Evolutionary conservation across 2,888 invertebrate genomes (phyloP), one percentile per base, ranked within the genome.

Genomic region (Mesochorus sp.): DNA sequence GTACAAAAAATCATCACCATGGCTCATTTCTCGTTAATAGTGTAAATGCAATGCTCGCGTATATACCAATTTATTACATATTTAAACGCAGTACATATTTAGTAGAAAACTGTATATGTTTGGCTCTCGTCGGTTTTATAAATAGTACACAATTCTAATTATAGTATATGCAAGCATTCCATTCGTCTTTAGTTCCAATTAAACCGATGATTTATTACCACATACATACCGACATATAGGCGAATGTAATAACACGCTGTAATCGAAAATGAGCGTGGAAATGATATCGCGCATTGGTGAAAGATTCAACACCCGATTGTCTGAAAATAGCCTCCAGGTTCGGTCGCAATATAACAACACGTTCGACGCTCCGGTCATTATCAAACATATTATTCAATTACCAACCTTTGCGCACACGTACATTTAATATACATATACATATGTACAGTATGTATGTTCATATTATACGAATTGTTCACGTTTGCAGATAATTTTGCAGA

Each of bases 371-470:
- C 55, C 12, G 61, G 34, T 51, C 62, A 55, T 42, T 49, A 53
- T 14, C n/a, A n/a, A n/a, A 10, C 59, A 42, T 49, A 44, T 68
- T 68, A 68, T 68, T 62, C 53, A 59, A 67, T 74, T 66, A 42
- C 21, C 42, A 34, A 24, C 17, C 24, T 44, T 62, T 44, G 14
- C n/a, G n/a, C n/a, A n/a, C 42, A 55, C 26, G 10, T 10, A 53
- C 37, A 44, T 47, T 42, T 61, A n/a, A 42, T 55, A 19, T n/a
- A 0, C 8, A 17, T 10, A 34, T 17, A 28, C 6, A 14, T 14
- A 26, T 4, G 4, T 14, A 12, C 37, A 39, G 14, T 19, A 14
- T 49, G 49, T 24, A 37, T 21, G 49, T 34, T 1, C 10, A 21
- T 10, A 37, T 37, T 64, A 17, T 4, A 57, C 3, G 34, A 39